Percentiles rank a stretch among this genome's conserved stretches.
Evolutionary conservation across 2,888 invertebrate species (phyloP).

Genomic region (Heliconius hortense): DNA sequence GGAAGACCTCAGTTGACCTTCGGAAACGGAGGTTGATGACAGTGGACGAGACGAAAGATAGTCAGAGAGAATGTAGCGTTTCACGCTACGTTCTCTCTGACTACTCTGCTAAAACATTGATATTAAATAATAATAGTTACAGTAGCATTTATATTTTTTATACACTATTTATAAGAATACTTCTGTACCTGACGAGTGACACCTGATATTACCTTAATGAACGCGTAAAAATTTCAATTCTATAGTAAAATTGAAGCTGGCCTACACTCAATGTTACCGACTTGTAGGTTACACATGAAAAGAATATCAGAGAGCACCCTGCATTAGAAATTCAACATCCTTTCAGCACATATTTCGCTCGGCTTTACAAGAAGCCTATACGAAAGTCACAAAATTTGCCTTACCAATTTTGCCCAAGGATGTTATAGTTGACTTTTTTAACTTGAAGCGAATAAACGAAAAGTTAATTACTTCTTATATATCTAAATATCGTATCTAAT

Average conservation of each 20-base stretch:
- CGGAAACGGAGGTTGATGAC: too few species aligned
- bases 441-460: not conserved
- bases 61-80: too few species aligned
- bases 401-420: not conserved
- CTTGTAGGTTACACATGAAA: slow-evolving; percentile 18
- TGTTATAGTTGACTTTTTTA: not conserved
- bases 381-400: slow-evolving; percentile 22
- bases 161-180: too few species aligned
- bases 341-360: slow-evolving; percentile 33
- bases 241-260: not conserved
- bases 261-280: slow-evolving; percentile 1
- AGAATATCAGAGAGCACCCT: slow-evolving; percentile 7
- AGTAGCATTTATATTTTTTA: too few species aligned
- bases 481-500: not conserved
- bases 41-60: too few species aligned
- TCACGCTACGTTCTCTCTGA: too few species aligned
- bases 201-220: not conserved
- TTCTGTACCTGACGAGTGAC: not conserved
- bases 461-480: not conserved
- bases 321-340: slow-evolving; percentile 35
- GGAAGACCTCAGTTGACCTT: too few species aligned
- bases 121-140: too few species aligned
- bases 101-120: too few species aligned
- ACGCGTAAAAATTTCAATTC: not conserved
- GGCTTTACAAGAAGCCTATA: slow-evolving; percentile 14